Conservation (phyloP, 2,888 invertebrate species). For the Synergus umbraculus region DNA sequence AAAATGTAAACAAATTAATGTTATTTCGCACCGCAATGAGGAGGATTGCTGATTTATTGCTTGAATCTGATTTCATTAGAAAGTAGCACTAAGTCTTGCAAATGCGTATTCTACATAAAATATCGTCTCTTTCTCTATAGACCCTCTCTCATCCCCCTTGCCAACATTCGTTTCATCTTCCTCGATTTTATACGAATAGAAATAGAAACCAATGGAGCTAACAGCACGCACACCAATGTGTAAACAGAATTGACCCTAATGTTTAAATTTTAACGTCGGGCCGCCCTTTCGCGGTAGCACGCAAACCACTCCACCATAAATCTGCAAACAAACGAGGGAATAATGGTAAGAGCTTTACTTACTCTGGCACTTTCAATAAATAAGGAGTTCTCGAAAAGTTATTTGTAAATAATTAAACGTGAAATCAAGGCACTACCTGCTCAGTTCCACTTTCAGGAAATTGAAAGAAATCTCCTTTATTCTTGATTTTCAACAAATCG, state of each 20-base stretch:
- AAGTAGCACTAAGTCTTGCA: background rate
- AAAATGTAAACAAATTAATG: background rate
- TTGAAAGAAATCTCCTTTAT: background rate
- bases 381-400: background rate
- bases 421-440: background rate
- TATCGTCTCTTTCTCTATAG: background rate
- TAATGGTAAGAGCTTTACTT: slow-evolving; percentile 22
- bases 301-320: slow-evolving; percentile 24
- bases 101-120: background rate
- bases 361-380: slow-evolving; percentile 1
- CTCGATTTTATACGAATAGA: background rate
- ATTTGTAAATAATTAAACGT: slow-evolving; percentile 1
- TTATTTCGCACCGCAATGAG: background rate
- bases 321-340: slow-evolving; percentile 18
- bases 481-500: background rate
- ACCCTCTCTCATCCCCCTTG: background rate
- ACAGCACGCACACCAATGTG: slow-evolving; percentile 21
- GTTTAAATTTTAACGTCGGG: slow-evolving; percentile 28
- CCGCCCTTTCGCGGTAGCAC: slow-evolving; percentile 29
- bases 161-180: background rate
- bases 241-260: slow-evolving; percentile 38
- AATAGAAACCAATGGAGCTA: background rate
- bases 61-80: background rate
- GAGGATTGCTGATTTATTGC: background rate
- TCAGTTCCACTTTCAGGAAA: background rate